Conservation (phyloP, 2,797 vertebrate species). For the Synanceia verrucosa region DNA sequence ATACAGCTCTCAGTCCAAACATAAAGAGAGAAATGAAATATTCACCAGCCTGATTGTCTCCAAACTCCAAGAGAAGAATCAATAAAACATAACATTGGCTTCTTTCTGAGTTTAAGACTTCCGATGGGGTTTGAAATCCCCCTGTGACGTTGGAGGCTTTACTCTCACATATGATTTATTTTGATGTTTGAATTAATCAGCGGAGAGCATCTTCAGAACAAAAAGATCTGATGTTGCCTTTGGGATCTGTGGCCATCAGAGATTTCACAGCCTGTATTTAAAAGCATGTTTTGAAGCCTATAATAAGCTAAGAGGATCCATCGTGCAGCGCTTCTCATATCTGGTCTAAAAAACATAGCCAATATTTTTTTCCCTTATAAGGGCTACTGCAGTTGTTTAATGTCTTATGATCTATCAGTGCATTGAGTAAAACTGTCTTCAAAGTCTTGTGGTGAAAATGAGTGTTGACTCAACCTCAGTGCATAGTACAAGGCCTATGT, state of each 20-base stretch:
- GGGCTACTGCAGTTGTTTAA: constrained; percentile 37
- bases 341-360: constrained; percentile 51
- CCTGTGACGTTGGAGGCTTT: constrained; percentile 68
- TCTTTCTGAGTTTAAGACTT: constrained; percentile 77
- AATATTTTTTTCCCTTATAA: constrained; percentile 24
- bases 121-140: constrained; percentile 74
- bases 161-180: constrained; percentile 72
- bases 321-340: constrained; percentile 49
- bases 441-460: constrained; percentile 49
- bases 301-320: constrained; percentile 70
- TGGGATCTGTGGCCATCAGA: constrained; percentile 77
- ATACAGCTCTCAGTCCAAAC: constrained; percentile 69
- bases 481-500: background rate
- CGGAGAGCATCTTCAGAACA: constrained; percentile 77
- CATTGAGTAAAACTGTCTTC: constrained; percentile 46
- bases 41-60: constrained; percentile 79
- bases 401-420: constrained; percentile 54
- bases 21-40: constrained; percentile 79
- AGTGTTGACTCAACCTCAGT: constrained; percentile 38
- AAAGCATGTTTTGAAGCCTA: constrained; percentile 76
- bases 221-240: constrained; percentile 80
- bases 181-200: constrained; percentile 85
- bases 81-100: constrained; percentile 80
- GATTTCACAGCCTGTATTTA: constrained; percentile 75
- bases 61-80: constrained; percentile 78